Evolutionary conservation across 2,888 invertebrate genomes (phyloP), one percentile per base, ranked within the genome.

Genomic region (Andrena praecox): DNA sequence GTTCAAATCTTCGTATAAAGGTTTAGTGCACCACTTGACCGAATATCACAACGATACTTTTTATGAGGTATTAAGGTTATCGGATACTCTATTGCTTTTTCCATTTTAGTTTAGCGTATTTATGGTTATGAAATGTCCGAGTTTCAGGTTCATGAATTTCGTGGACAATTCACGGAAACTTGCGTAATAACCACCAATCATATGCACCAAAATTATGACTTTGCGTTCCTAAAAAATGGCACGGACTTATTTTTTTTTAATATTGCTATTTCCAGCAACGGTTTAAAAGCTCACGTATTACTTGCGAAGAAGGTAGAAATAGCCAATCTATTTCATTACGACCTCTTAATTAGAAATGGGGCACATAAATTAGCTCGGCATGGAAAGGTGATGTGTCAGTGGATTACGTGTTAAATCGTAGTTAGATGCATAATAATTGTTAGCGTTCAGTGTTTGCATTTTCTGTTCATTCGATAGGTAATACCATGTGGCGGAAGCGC

Each of bases 31-130:
- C 4, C 42, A 42, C 42, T 4, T 42, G 42, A 16, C 1, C 4
- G 94, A 94, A 89, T 94, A 91, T 87, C 95, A 96, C 85, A 87
- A 93, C 77, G 93, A 94, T 33, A 93, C 94, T 80, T 94, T 95
- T 75, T 92, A 94, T 80, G 95, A 95, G 94, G 95, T 95, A 82
- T 31, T 4, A 64, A 80, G 20, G 54, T 56, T 0, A 42, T 24
- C 24, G 35, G 27, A 42, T n/a, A 10, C 10, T 5, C 2, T 50
- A 10, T 35, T 42, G 16, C n/a, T 50, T 27, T 33, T 73, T 78
- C 8, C 4, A 48, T 0, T 48, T 70, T 5, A 10, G 33, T 63
- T 59, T 31, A 10, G 3, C 0, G 12, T 59, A 33, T 66, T 16
- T 42, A 16, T 42, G 35, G 6, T 10, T 27, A n/a, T 31, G 1